Percentiles rank a stretch among this genome's conserved stretches.
phyloP scores from a whole-genome alignment of 2,888 invertebrate species.

The Chaetogeoica ovagalla region DNA sequence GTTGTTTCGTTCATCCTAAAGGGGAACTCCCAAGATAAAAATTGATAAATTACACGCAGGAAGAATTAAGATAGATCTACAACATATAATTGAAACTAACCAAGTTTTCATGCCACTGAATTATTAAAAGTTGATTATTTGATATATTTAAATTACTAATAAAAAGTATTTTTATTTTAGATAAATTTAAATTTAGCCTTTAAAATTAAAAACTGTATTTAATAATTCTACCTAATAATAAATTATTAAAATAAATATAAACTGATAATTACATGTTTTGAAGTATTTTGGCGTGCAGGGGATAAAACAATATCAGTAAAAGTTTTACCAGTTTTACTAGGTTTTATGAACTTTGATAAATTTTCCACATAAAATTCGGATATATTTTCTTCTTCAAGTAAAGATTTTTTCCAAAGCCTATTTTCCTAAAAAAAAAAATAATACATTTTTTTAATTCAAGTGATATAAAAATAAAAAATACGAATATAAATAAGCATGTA shows the following conservation, averaged over 20 bases:
- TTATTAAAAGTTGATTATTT: too few species aligned
- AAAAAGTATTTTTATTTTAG: too few species aligned
- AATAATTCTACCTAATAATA: too few species aligned
- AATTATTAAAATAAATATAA: background rate
- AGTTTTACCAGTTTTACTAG: slow-evolving; percentile 51
- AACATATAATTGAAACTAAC: background rate
- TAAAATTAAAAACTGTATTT: too few species aligned
- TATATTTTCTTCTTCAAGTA: slow-evolving; percentile 55
- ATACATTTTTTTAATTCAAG: background rate
- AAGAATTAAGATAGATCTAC: background rate
- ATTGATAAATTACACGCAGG: background rate
- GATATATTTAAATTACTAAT: too few species aligned
- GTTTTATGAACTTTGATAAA: slow-evolving; percentile 56
- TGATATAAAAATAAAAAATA: slow-evolving; percentile 34
- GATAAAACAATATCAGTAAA: slow-evolving; percentile 55
- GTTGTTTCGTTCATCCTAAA: background rate
- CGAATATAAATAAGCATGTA: background rate
- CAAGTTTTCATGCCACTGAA: too few species aligned
- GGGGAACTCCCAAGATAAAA: background rate
- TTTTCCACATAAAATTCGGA: slow-evolving; percentile 57
- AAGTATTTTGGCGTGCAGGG: slow-evolving; percentile 54
- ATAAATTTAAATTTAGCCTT: too few species aligned
- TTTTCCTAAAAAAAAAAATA: slow-evolving; percentile 56
- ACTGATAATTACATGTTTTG: slow-evolving; percentile 46
- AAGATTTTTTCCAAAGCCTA: slow-evolving; percentile 58